Percentiles rank a stretch among this genome's conserved stretches.
Conservation (phyloP, 2,888 invertebrate species). For the Craniophora ligustri region DNA sequence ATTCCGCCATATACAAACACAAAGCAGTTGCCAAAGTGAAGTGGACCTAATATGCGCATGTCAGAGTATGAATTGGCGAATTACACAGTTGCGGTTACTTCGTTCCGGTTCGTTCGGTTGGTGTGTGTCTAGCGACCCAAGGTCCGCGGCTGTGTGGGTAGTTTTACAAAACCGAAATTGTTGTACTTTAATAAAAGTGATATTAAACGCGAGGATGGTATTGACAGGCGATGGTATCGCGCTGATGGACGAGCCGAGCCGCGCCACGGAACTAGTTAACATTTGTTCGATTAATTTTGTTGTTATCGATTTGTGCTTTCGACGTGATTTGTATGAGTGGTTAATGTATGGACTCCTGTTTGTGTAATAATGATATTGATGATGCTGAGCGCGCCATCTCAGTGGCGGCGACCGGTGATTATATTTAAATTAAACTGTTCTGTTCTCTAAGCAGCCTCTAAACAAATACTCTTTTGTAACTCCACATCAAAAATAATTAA, state of each 20-base stretch:
- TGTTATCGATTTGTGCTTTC: conserved; percentile 16
- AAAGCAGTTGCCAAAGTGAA: conserved; percentile 40
- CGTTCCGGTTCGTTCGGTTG: conserved; percentile 33
- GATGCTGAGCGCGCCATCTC: neutral
- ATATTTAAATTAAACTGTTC: neutral
- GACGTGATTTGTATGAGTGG: conserved; percentile 12
- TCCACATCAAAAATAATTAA: too few relatives aligned
- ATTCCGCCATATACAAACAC: conserved; percentile 48
- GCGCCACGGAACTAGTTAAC: conserved; percentile 30
- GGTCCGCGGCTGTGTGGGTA: conserved; percentile 78
- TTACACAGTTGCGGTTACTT: conserved; percentile 13
- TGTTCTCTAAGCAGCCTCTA: too few relatives aligned
- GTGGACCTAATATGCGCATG: conserved; percentile 34
- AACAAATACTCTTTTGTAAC: too few relatives aligned
- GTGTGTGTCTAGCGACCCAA: conserved; percentile 62
- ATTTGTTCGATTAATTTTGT: conserved; percentile 30
- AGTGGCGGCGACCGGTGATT: neutral
- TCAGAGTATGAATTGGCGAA: conserved; percentile 46
- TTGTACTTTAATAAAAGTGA: conserved; percentile 84
- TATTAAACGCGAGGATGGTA: conserved; percentile 81
- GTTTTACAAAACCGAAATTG: conserved; percentile 85
- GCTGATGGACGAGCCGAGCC: conserved; percentile 57
- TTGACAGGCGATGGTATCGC: conserved; percentile 71
- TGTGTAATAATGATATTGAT: conserved; percentile 1
- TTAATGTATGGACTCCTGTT: conserved; percentile 10